Evolutionary conservation across 1,140 invertebrate species (phyloP).

Genomic region (Papilio glaucus): DNA sequence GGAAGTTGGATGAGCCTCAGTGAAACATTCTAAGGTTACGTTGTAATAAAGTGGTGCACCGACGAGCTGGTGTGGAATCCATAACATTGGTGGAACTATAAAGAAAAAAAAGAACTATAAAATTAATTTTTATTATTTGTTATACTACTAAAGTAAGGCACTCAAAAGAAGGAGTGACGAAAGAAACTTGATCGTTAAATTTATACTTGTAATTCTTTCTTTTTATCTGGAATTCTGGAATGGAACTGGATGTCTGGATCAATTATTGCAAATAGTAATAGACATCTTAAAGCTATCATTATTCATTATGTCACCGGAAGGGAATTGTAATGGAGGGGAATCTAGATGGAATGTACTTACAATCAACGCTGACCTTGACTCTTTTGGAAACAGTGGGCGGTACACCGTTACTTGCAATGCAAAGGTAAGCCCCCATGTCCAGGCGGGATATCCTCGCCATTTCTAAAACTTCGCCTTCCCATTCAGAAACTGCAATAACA

Average conservation of each 20-base stretch:
- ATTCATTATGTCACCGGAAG: too few relatives aligned
- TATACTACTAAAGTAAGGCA: too few relatives aligned
- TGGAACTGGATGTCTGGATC: too few relatives aligned
- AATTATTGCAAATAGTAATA: too few relatives aligned
- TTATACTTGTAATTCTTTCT: too few relatives aligned
- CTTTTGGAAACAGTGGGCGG: conserved; percentile 93
- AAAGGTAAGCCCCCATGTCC: conserved; percentile 95
- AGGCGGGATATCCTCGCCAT: conserved; percentile 93
- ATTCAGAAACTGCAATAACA: conserved; percentile 87
- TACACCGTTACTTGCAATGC: conserved; percentile 92
- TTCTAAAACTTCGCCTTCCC: conserved; percentile 92
- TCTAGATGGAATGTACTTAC: conserved; percentile 88
- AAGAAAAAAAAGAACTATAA: conserved; percentile 56
- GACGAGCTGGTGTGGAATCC: conserved; percentile 95
- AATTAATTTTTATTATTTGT: too few relatives aligned
- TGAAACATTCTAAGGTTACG: conserved; percentile 94
- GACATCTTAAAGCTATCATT: too few relatives aligned
- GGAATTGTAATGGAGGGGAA: background rate
- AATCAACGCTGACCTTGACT: conserved; percentile 96
- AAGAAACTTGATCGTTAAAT: too few relatives aligned
- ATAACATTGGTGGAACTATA: conserved; percentile 95
- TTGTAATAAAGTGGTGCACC: conserved; percentile 91
- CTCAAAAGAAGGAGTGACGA: too few relatives aligned
- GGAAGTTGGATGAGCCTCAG: conserved; percentile 95
- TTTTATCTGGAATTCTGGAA: too few relatives aligned